Conservation (phyloP, 2,113 vertebrate species). For the Mola mola region DNA sequence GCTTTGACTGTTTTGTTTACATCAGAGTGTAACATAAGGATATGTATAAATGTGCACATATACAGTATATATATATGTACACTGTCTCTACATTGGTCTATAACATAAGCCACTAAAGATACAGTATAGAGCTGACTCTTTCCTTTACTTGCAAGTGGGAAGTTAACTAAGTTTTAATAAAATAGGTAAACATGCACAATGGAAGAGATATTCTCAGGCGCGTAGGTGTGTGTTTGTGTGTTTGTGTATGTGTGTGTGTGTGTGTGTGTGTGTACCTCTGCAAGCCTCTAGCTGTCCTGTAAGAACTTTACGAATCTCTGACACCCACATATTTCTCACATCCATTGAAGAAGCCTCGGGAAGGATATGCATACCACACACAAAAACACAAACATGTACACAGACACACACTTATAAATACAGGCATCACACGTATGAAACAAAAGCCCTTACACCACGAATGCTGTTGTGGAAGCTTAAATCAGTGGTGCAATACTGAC, state of each 20-base stretch:
- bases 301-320: slow-evolving; percentile 93
- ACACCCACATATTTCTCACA: slow-evolving; percentile 94
- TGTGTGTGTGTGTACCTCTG: slow-evolving; percentile 82
- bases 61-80: too few relatives aligned
- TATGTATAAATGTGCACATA: too few relatives aligned
- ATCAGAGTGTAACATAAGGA: too few relatives aligned
- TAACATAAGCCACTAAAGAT: too few relatives aligned
- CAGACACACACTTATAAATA: not conserved
- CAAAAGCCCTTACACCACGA: not conserved
- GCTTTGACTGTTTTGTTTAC: too few relatives aligned
- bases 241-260: slow-evolving; percentile 16
- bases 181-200: too few relatives aligned
- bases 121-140: too few relatives aligned
- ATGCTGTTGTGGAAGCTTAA: not conserved
- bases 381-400: slow-evolving; percentile 4
- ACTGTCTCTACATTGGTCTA: too few relatives aligned
- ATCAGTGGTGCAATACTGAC: slow-evolving; percentile 65
- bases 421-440: not conserved
- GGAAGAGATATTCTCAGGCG: too few relatives aligned
- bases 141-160: too few relatives aligned
- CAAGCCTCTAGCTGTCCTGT: slow-evolving; percentile 89
- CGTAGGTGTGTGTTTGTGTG: slow-evolving; percentile 15
- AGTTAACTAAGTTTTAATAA: too few relatives aligned
- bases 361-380: slow-evolving; percentile 32
- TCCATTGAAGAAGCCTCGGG: slow-evolving; percentile 92